Conservation (phyloP, 1,140 invertebrate genomes). For the Cydia amplana region DNA sequence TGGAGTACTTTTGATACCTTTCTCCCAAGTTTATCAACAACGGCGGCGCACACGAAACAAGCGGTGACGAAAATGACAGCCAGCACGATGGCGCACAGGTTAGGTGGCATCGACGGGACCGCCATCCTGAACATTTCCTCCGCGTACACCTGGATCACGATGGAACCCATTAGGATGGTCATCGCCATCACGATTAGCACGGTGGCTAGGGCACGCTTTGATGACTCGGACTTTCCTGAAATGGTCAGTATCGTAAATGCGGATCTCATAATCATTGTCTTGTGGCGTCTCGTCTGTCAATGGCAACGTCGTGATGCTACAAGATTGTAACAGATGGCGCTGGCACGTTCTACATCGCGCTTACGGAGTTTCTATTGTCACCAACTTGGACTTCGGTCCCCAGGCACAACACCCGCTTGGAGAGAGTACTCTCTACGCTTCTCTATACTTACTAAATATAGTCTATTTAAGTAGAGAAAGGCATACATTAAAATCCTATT, state of each 20-base stretch:
- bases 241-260: slow-evolving; percentile 1
- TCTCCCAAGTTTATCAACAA: slow-evolving; percentile 63
- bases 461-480: no score
- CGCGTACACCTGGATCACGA: slow-evolving; percentile 68
- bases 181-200: slow-evolving; percentile 54
- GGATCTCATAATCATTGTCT: no score
- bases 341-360: no score
- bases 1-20: slow-evolving; percentile 45
- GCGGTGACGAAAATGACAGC: slow-evolving; percentile 58
- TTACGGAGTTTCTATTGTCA: no score
- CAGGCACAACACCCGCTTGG: no score
- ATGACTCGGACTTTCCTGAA: slow-evolving; percentile 64
- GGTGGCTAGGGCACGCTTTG: slow-evolving; percentile 51
- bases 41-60: slow-evolving; percentile 47
- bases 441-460: no score
- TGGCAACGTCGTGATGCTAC: no score
- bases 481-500: no score
- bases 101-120: slow-evolving; percentile 60
- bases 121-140: slow-evolving; percentile 66
- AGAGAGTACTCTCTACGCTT: no score
- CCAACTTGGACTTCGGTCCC: no score
- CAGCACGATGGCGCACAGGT: slow-evolving; percentile 59
- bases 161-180: slow-evolving; percentile 61
- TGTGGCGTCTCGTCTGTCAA: no score
- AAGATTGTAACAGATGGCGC: no score